A percentile compares a stretch with the other conserved stretches of the same genome.
These are phyloP conservation scores for Moxostoma hubbsi DNA, from an alignment of 2,797 vertebrate genomes.

Conservation along the genomic window DNA sequence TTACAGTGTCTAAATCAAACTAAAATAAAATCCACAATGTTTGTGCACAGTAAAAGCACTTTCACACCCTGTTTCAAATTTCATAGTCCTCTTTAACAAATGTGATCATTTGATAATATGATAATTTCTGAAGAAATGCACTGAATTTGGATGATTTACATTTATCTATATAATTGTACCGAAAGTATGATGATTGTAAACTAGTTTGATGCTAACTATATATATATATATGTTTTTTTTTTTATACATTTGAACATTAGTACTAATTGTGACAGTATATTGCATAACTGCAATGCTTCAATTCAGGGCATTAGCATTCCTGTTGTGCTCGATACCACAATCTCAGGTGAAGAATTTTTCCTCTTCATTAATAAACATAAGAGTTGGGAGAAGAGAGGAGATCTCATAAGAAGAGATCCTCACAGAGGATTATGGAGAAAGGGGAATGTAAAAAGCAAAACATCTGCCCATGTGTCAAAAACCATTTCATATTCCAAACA, in stretches of 20 bases:
- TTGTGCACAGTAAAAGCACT: too few relatives aligned
- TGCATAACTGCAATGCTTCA: slow-evolving; percentile 27
- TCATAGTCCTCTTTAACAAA: background rate
- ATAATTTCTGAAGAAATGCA: background rate
- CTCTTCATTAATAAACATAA: slow-evolving; percentile 64
- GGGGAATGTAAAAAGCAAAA: slow-evolving; percentile 54
- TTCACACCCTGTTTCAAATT: too few relatives aligned
- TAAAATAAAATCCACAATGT: too few relatives aligned
- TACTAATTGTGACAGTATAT: slow-evolving; percentile 19
- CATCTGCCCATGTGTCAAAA: slow-evolving; percentile 63
- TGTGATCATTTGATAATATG: background rate
- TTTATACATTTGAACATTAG: slow-evolving; percentile 16
- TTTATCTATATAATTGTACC: background rate
- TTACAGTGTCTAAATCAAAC: background rate
- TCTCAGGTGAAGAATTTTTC: slow-evolving; percentile 60
- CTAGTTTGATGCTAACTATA: background rate
- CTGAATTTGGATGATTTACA: background rate
- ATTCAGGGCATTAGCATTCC: slow-evolving; percentile 53
- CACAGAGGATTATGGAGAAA: slow-evolving; percentile 55
- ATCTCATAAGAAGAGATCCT: too few relatives aligned
- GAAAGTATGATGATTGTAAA: background rate
- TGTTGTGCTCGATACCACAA: slow-evolving; percentile 47
- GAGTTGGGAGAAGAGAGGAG: slow-evolving; percentile 45
- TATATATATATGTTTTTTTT: background rate
- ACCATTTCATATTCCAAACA: slow-evolving; percentile 56